phyloP scores from a whole-genome alignment of 1,140 invertebrate genomes.

The Zaprionus lachaisei region DNA sequence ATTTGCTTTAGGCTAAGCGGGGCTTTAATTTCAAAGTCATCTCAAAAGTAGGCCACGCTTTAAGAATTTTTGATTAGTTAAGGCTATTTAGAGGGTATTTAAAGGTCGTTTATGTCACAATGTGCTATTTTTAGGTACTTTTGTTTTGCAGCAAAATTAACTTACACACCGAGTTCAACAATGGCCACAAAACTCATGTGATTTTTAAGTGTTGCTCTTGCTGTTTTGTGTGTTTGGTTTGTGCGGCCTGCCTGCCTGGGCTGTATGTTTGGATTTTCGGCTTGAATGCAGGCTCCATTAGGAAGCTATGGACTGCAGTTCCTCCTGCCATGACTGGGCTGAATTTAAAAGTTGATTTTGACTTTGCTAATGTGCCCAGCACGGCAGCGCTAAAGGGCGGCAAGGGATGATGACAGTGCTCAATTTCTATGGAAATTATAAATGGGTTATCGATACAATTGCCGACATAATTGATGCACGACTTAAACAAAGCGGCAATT shows the following conservation, averaged over 20 bases:
- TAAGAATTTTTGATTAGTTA: background rate
- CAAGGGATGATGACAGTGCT: slow-evolving; percentile 18
- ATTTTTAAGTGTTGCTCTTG: slow-evolving; percentile 33
- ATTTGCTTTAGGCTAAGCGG: background rate
- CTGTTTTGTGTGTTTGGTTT: slow-evolving; percentile 24
- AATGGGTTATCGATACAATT: slow-evolving; percentile 17
- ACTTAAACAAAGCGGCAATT: slow-evolving; percentile 40
- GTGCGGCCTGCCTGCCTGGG: slow-evolving; percentile 1
- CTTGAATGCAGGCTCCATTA: slow-evolving; percentile 41
- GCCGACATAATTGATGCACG: slow-evolving; percentile 26
- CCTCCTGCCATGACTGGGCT: slow-evolving; percentile 50
- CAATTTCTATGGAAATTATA: background rate
- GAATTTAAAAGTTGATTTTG: slow-evolving; percentile 45
- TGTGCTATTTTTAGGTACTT: background rate
- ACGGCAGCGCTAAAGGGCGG: background rate
- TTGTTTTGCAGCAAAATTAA: slow-evolving; percentile 29
- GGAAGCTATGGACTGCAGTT: slow-evolving; percentile 30
- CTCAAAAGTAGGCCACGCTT: background rate
- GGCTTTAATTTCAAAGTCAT: background rate
- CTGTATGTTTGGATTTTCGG: slow-evolving; percentile 11
- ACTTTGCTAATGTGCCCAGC: slow-evolving; percentile 27
- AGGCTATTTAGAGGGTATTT: background rate
- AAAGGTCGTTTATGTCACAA: background rate
- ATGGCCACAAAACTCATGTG: slow-evolving; percentile 13
- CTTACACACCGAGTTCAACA: slow-evolving; percentile 31